These are phyloP conservation scores for Hiodon alosoides DNA, from an alignment of 2,113 vertebrate genomes.

Conservation along the genomic window DNA sequence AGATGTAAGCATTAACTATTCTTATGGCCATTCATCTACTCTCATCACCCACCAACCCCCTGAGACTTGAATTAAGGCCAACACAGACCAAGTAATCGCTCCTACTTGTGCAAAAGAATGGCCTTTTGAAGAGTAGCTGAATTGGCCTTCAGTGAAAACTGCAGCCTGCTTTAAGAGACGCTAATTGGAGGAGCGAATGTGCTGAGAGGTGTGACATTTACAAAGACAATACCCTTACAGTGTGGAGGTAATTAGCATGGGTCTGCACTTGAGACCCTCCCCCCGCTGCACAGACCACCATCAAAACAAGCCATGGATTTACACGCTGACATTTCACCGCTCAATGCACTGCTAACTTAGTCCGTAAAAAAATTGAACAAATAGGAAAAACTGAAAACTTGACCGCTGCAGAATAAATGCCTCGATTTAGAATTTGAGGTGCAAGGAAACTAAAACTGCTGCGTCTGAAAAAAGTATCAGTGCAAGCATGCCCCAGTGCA, in stretches of 20 bases:
- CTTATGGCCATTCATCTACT: background rate
- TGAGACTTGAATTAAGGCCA: slow-evolving; percentile 6
- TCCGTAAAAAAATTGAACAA: slow-evolving; percentile 5
- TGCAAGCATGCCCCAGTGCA: too few species aligned
- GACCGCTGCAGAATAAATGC: slow-evolving; percentile 34
- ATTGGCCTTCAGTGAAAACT: slow-evolving; percentile 18
- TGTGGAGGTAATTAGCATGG: slow-evolving; percentile 43
- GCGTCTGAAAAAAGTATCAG: slow-evolving; percentile 10
- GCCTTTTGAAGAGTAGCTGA: slow-evolving; percentile 20
- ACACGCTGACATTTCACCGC: slow-evolving; percentile 51
- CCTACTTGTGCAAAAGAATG: slow-evolving; percentile 26
- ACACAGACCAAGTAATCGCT: background rate
- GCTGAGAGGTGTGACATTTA: slow-evolving; percentile 54
- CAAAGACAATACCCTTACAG: slow-evolving; percentile 37
- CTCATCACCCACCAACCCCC: background rate
- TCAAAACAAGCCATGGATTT: slow-evolving; percentile 25
- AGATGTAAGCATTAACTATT: background rate
- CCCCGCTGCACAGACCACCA: background rate
- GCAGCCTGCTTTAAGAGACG: slow-evolving; percentile 21
- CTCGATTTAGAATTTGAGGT: slow-evolving; percentile 34
- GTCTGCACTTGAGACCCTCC: background rate
- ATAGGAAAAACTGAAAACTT: slow-evolving; percentile 30
- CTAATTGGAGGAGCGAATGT: slow-evolving; percentile 29
- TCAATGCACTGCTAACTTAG: slow-evolving; percentile 38
- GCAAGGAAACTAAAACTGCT: slow-evolving; percentile 29